Percentiles rank a stretch among this genome's conserved stretches.
Evolutionary conservation across 2,888 invertebrate species (phyloP).

Genomic region (Calliphora vomitoria): DNA sequence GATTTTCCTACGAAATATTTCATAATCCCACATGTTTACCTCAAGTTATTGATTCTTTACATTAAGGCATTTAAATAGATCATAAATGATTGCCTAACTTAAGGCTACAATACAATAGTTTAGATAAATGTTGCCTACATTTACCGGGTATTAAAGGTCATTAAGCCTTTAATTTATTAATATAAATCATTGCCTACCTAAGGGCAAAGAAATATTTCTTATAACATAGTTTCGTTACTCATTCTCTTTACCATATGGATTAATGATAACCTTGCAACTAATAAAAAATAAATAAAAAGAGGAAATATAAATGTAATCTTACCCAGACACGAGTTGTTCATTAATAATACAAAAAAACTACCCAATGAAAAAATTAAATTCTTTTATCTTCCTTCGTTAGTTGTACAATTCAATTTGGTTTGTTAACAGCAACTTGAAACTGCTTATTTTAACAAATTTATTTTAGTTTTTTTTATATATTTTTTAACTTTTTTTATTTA

Average conservation of each 20-base stretch:
- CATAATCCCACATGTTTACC: background rate
- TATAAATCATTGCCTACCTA: background rate
- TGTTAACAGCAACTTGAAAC: conserved; percentile 26
- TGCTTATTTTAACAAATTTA: conserved; percentile 16
- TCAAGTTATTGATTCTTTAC: background rate
- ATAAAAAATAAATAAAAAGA: too few relatives aligned
- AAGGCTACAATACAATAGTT: background rate
- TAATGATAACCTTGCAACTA: background rate
- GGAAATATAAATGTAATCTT: background rate
- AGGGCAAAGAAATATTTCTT: background rate
- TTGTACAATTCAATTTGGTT: conserved; percentile 13
- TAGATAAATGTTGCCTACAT: background rate
- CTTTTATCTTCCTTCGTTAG: background rate
- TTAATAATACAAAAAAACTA: conserved; percentile 10
- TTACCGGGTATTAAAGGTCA: background rate
- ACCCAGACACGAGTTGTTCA: background rate
- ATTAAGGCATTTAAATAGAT: background rate
- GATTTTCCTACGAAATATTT: background rate
- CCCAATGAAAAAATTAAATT: conserved; percentile 9
- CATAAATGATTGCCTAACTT: conserved; percentile 12
- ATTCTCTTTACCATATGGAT: background rate
- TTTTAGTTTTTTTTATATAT: background rate
- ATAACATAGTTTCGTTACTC: background rate
- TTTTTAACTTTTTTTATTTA: background rate
- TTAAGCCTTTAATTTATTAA: conserved; percentile 18